phyloP scores from a whole-genome alignment of 2,888 invertebrate species.

The Melolontha melolontha region DNA sequence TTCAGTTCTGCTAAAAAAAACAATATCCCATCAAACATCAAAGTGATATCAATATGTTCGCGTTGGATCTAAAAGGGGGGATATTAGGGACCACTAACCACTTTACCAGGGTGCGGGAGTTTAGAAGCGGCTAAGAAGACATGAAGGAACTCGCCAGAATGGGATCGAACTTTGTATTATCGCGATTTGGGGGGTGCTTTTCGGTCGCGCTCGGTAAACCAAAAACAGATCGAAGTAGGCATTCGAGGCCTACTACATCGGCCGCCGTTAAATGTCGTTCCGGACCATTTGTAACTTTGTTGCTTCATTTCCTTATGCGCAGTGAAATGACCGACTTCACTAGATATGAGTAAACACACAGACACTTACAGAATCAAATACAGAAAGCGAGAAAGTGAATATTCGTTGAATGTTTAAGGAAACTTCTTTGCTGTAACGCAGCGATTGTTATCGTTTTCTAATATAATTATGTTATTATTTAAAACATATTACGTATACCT shows the following conservation, averaged over 20 bases:
- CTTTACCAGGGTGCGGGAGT: not conserved
- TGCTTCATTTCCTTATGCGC: conserved; percentile 63
- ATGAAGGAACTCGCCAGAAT: not conserved
- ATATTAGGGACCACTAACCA: not conserved
- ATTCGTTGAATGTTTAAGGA: no score
- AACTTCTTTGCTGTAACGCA: no score
- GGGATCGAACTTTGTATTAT: conserved; percentile 15
- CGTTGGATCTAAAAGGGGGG: not conserved
- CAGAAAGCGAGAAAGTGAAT: no score
- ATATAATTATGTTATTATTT: no score
- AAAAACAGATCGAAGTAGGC: conserved; percentile 60
- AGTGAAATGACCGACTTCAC: conserved; percentile 34
- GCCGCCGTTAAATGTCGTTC: conserved; percentile 64
- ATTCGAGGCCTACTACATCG: conserved; percentile 57
- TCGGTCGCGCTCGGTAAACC: conserved; percentile 58
- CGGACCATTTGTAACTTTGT: conserved; percentile 65
- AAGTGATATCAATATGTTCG: conserved; percentile 21
- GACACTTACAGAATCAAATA: no score
- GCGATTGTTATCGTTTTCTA: no score
- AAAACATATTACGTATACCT: no score
- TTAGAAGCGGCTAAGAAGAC: not conserved
- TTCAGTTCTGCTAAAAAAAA: no score
- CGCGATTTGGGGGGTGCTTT: conserved; percentile 27
- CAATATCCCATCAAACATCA: conserved; percentile 13
- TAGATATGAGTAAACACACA: no score